phyloP scores from a whole-genome alignment of 1,140 invertebrate genomes.

The Hycleus cichorii region DNA sequence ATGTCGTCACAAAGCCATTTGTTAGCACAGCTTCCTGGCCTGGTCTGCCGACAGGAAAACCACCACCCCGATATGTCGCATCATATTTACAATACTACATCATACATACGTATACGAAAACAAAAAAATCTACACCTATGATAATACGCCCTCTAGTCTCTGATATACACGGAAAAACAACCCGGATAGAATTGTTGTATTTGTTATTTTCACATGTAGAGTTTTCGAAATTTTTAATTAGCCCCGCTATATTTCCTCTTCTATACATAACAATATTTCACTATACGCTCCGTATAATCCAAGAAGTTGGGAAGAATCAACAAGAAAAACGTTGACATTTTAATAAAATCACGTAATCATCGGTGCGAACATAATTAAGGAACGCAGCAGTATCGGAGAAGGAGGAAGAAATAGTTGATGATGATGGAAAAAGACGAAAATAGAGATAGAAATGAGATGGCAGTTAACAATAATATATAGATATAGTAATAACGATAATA shows the following conservation, averaged over 20 bases:
- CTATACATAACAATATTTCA: too few relatives aligned
- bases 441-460: too few relatives aligned
- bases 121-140: too few relatives aligned
- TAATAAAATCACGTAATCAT: constrained; percentile 24
- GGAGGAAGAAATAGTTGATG: too few relatives aligned
- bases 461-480: background rate
- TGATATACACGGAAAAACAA: too few relatives aligned
- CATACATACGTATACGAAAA: too few relatives aligned
- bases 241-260: too few relatives aligned
- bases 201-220: too few relatives aligned
- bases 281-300: constrained; percentile 1
- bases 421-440: too few relatives aligned
- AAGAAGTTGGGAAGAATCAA: constrained; percentile 15
- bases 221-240: too few relatives aligned
- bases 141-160: too few relatives aligned
- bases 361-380: constrained; percentile 22
- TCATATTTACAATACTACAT: constrained; percentile 31
- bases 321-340: constrained; percentile 26
- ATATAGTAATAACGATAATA: background rate
- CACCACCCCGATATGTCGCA: constrained; percentile 38
- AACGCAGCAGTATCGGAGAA: background rate
- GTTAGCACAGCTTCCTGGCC: constrained; percentile 39
- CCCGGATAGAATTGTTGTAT: too few relatives aligned
- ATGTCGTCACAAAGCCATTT: constrained; percentile 42
- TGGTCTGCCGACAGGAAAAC: constrained; percentile 39